Evolutionary conservation across 2,113 vertebrate genomes (phyloP).

Genomic region (Thymallus thymallus): DNA sequence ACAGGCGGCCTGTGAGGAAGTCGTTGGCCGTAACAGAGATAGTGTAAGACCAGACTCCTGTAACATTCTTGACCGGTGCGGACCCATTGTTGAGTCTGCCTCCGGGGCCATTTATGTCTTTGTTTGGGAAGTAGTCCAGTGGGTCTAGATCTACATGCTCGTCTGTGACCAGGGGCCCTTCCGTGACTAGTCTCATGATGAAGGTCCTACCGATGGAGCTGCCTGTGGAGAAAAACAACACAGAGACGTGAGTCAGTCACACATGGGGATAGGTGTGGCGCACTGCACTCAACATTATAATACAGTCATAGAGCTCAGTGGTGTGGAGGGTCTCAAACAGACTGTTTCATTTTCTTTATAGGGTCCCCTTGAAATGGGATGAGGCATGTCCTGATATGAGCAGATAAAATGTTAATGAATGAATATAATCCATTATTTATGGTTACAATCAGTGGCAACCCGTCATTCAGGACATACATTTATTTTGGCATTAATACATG

Average conservation of each 20-base stretch:
- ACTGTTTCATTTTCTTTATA: too few species aligned
- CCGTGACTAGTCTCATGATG: fast-evolving
- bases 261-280: not conserved
- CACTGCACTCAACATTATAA: too few species aligned
- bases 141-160: slow-evolving; percentile 16
- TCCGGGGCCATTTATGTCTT: not conserved
- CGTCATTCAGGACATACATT: too few species aligned
- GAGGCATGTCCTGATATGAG: too few species aligned
- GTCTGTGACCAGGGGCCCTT: not conserved
- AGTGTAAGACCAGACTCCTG: not conserved
- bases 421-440: too few species aligned
- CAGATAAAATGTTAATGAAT: too few species aligned
- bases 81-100: not conserved
- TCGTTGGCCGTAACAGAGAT: slow-evolving; percentile 64
- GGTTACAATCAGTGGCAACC: too few species aligned
- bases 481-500: too few species aligned
- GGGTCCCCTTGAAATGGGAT: too few species aligned
- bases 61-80: not conserved
- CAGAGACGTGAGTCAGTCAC: not conserved
- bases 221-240: slow-evolving; percentile 21
- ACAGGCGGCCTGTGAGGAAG: slow-evolving; percentile 77
- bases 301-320: too few species aligned
- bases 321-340: too few species aligned
- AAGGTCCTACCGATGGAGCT: slow-evolving; percentile 33
- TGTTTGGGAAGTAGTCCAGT: not conserved